Percentiles rank a stretch among this genome's conserved stretches.
These are phyloP conservation scores for Sorex araneus DNA, from an alignment of 2,113 vertebrate genomes.

Conservation along the genomic window DNA sequence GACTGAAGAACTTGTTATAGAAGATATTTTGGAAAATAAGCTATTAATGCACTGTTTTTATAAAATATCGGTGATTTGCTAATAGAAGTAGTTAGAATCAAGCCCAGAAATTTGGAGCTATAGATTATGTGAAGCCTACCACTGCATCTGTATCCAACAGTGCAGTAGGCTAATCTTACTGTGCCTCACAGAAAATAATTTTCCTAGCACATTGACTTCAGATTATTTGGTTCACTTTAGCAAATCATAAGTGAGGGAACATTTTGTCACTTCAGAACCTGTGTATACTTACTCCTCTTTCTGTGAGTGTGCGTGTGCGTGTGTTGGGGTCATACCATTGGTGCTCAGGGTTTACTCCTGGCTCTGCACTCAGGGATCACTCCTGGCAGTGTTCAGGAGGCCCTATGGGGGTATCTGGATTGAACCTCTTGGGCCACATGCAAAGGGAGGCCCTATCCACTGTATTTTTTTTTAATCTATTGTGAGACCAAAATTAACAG, in stretches of 20 bases:
- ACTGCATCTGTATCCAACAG: not conserved
- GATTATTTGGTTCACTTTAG: not conserved
- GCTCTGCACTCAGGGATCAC: too few species aligned
- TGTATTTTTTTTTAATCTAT: constrained; percentile 43
- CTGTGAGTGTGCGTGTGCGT: too few species aligned
- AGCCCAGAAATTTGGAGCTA: not conserved
- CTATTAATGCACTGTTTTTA: not conserved
- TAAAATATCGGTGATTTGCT: not conserved
- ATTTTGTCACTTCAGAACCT: constrained; percentile 10
- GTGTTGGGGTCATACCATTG: too few species aligned
- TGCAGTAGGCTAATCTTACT: not conserved
- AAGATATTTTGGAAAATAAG: not conserved
- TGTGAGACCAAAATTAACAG: constrained; percentile 10
- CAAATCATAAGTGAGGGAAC: not conserved
- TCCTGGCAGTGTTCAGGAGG: too few species aligned
- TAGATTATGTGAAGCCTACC: not conserved
- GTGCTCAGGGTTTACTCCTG: too few species aligned
- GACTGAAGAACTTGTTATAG: not conserved
- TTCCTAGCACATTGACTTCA: not conserved
- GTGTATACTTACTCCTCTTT: not conserved
- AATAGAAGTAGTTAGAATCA: not conserved
- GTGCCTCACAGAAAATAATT: not conserved
- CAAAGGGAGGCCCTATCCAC: too few species aligned
- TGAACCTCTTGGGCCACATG: too few species aligned
- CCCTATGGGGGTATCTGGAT: too few species aligned